These are phyloP conservation scores for Yponomeuta sedellus DNA, from an alignment of 2,888 invertebrate species.

Conservation along the genomic window DNA sequence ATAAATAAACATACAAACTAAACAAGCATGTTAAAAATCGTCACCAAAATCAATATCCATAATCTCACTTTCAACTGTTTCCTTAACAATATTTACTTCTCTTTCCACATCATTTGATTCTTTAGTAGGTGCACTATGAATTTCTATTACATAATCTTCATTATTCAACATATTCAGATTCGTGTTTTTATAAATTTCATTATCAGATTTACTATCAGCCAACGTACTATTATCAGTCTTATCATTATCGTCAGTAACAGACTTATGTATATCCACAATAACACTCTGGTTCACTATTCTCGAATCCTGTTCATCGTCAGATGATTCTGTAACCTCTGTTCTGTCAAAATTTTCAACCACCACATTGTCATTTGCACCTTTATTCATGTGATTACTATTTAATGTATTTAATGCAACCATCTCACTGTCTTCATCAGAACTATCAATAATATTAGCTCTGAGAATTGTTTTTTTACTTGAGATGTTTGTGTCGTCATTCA, in stretches of 20 bases:
- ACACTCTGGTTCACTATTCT: conserved; percentile 30
- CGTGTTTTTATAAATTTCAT: neutral
- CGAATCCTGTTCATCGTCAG: conserved; percentile 35
- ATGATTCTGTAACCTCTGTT: conserved; percentile 31
- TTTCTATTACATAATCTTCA: neutral
- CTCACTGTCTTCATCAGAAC: conserved; percentile 10
- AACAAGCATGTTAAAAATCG: conserved; percentile 39
- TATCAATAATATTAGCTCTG: neutral
- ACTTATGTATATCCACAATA: conserved; percentile 31
- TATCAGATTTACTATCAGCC: neutral
- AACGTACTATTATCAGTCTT: conserved; percentile 15
- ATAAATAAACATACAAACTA: neutral
- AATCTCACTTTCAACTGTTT: conserved; percentile 22
- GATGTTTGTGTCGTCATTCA: neutral
- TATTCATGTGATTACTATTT: neutral
- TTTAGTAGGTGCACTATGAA: neutral
- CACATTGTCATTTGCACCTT: too few relatives aligned
- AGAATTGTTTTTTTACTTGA: neutral
- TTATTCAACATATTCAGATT: neutral
- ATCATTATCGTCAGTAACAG: neutral
- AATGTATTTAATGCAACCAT: neutral
- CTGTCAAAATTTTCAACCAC: neutral
- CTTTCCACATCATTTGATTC: conserved; percentile 16
- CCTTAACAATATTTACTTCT: conserved; percentile 15
- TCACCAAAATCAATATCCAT: conserved; percentile 65